phyloP scores from a whole-genome alignment of 1,140 invertebrate genomes.

The Pentalonia nigronervosa region DNA sequence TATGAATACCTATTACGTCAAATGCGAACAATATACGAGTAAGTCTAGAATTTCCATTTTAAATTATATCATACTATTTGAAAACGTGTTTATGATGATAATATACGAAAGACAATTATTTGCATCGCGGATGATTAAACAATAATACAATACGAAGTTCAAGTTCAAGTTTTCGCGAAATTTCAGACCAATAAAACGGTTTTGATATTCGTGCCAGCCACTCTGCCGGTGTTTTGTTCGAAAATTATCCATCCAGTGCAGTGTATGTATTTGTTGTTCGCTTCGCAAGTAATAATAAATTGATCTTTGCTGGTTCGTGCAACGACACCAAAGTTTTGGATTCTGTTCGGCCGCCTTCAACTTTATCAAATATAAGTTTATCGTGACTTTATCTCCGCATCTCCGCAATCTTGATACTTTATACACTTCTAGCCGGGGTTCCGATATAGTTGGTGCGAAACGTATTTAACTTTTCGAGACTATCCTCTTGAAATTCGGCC shows the following conservation, averaged over 20 bases:
- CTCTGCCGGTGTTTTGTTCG: neutral
- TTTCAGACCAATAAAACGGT: neutral
- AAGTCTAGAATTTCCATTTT: neutral
- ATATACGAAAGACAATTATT: neutral
- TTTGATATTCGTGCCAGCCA: neutral
- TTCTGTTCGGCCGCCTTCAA: neutral
- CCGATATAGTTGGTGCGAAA: neutral
- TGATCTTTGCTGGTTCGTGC: neutral
- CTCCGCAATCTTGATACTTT: neutral
- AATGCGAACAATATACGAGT: neutral
- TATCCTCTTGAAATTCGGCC: neutral
- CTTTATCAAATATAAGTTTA: constrained; percentile 40
- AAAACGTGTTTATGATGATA: neutral
- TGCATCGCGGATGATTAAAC: neutral
- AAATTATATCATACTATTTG: neutral
- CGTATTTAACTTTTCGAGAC: constrained; percentile 4
- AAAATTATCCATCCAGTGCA: neutral
- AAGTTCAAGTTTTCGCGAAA: neutral
- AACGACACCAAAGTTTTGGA: constrained; percentile 27
- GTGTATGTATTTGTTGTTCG: neutral
- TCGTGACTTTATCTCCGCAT: neutral
- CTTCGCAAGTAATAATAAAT: constrained; percentile 14
- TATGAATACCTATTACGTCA: neutral
- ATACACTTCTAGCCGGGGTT: neutral
- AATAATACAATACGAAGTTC: neutral